Conservation (phyloP, 30 jellyfish, hydroid and myxozoan species). For the Hydra vulgaris region DNA sequence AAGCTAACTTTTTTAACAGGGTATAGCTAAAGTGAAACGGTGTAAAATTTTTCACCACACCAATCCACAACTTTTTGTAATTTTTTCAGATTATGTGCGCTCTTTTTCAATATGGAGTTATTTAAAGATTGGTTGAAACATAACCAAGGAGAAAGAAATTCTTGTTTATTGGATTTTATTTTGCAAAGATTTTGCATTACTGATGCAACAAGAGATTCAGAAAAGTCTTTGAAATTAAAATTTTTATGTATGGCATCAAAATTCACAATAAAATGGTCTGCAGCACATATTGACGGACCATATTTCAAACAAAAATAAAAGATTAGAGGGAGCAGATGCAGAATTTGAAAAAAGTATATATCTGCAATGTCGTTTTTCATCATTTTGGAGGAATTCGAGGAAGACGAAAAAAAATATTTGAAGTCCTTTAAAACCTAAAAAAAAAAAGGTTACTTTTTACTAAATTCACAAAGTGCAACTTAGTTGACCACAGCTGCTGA, state of each 20-base stretch:
- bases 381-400: too few species aligned
- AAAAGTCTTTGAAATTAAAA: not conserved
- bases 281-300: not conserved
- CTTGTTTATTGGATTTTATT: not conserved
- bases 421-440: too few species aligned
- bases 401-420: too few species aligned
- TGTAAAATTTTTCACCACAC: not conserved
- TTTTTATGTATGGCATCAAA: not conserved
- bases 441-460: too few species aligned
- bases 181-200: not conserved
- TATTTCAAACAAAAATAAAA: too few species aligned
- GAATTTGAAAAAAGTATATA: not conserved
- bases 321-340: not conserved
- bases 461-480: too few species aligned
- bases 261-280: not conserved
- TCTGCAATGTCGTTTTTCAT: too few species aligned
- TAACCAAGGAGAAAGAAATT: not conserved
- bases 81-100: not conserved
- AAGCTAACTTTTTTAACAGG: too few species aligned
- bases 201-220: not conserved
- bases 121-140: too few species aligned
- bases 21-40: not conserved
- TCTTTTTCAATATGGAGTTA: not conserved
- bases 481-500: too few species aligned
- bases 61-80: not conserved